Evolutionary conservation across 1,140 invertebrate species (phyloP).

Genomic region (Phortica variegata): DNA sequence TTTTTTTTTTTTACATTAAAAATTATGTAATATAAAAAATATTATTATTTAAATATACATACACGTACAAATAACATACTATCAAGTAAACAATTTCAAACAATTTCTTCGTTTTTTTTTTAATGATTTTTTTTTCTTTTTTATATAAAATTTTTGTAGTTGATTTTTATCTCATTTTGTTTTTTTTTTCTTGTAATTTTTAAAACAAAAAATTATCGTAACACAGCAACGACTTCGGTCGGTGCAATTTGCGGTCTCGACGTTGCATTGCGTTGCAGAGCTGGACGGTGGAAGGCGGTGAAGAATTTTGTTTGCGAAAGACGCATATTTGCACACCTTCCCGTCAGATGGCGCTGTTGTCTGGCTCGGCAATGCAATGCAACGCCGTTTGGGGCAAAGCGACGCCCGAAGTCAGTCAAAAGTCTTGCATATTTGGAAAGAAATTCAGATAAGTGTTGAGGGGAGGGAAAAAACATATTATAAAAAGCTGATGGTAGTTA

Average conservation of each 20-base stretch:
- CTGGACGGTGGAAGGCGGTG: too few relatives aligned
- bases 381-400: too few relatives aligned
- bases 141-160: too few relatives aligned
- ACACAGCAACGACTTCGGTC: conserved; percentile 54
- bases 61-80: conserved; percentile 11
- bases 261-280: too few relatives aligned
- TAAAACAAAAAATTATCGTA: conserved; percentile 24
- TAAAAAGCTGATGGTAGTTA: too few relatives aligned
- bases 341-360: not conserved
- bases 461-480: too few relatives aligned
- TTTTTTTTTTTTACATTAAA: too few relatives aligned
- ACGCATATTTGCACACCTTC: too few relatives aligned
- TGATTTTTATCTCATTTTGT: conserved; percentile 3
- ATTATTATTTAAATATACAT: conserved; percentile 12
- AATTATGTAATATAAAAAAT: conserved; percentile 16
- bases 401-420: conserved; percentile 39
- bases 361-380: too few relatives aligned
- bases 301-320: too few relatives aligned
- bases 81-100: conserved; percentile 12
- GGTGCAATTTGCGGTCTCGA: too few relatives aligned
- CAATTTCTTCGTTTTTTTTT: conserved; percentile 1
- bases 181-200: conserved; percentile 8
- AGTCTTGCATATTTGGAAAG: conserved; percentile 44
- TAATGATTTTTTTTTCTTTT: conserved; percentile 7
- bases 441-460: conserved; percentile 25